These are phyloP conservation scores for Peribatodes rhomboidaria DNA, from an alignment of 2,888 invertebrate genomes.

Conservation along the genomic window DNA sequence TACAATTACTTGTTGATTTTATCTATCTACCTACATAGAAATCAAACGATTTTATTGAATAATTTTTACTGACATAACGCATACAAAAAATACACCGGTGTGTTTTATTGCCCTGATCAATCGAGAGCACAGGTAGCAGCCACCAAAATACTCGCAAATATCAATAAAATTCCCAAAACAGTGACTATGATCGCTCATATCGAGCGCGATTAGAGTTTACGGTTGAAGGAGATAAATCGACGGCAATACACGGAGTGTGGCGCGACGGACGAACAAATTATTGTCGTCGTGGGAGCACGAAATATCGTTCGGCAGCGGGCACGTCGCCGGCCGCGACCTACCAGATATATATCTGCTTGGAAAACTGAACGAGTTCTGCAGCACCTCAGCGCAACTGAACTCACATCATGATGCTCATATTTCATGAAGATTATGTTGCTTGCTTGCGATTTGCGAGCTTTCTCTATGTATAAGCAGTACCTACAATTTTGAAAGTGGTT, in stretches of 20 bases:
- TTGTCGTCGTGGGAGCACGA: constrained; percentile 80
- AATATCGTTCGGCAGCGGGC: constrained; percentile 70
- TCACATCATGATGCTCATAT: constrained; percentile 46
- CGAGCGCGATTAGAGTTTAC: constrained; percentile 67
- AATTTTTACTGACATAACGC: constrained; percentile 5
- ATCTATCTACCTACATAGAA: neutral
- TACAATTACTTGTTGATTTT: no score
- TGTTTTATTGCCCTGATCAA: constrained; percentile 24
- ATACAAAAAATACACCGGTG: constrained; percentile 10
- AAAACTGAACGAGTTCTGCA: constrained; percentile 47
- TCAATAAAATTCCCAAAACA: constrained; percentile 53
- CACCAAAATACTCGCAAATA: constrained; percentile 44
- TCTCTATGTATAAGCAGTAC: neutral
- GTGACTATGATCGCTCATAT: constrained; percentile 65
- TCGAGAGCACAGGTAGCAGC: constrained; percentile 19
- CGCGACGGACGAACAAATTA: constrained; percentile 82
- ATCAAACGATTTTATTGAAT: neutral
- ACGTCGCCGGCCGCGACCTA: constrained; percentile 64
- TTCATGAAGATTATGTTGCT: constrained; percentile 47
- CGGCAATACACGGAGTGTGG: constrained; percentile 69
- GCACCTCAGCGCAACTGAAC: constrained; percentile 38
- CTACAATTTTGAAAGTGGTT: neutral
- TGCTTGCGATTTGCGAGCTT: constrained; percentile 29
- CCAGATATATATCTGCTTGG: constrained; percentile 66
- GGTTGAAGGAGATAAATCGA: constrained; percentile 74